Evolutionary conservation across 2,888 invertebrate species (phyloP).

Genomic region (Pristionchus mayeri): DNA sequence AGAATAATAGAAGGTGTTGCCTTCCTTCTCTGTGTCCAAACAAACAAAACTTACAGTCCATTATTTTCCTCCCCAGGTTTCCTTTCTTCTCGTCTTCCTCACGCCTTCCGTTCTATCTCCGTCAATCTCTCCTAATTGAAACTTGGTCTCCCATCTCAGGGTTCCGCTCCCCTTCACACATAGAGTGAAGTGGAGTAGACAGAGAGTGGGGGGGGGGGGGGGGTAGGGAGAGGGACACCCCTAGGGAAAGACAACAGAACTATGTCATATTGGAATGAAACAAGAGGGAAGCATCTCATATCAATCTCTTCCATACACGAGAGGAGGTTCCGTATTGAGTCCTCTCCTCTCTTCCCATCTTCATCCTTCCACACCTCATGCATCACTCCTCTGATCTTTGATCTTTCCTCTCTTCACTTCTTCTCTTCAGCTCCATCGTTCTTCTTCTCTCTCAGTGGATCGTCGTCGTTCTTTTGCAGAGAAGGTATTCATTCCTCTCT

Average conservation of each 20-base stretch:
- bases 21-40: neutral
- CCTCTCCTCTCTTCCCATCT: neutral
- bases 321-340: neutral
- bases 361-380: neutral
- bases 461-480: neutral
- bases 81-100: too few relatives aligned
- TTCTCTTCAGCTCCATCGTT: neutral
- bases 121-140: slow-evolving; percentile 31
- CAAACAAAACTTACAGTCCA: neutral
- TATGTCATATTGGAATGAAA: slow-evolving; percentile 11
- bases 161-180: neutral
- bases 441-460: neutral
- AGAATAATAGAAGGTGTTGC: neutral
- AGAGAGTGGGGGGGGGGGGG: too few relatives aligned
- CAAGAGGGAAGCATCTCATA: neutral
- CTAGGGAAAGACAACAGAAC: neutral
- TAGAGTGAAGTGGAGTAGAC: neutral
- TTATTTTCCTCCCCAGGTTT: too few relatives aligned
- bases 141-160: neutral
- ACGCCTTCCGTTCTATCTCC: slow-evolving; percentile 9
- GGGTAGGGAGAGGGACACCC: too few relatives aligned
- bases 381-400: neutral
- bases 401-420: neutral
- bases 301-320: slow-evolving; percentile 3
- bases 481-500: slow-evolving; percentile 12